phyloP scores from a whole-genome alignment of 1,140 invertebrate genomes.

The Drosophila melanogaster region Release_6_plus_ISO1_MT NC_004354.4:7668001-7668500 shows the following conservation, averaged over 20 bases:
- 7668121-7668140: slow-evolving; percentile 83
- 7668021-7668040: slow-evolving; percentile 57
- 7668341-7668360: slow-evolving; percentile 50
- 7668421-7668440: slow-evolving; percentile 35
- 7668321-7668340: slow-evolving; percentile 81
- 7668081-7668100: not conserved
- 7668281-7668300: slow-evolving; percentile 58
- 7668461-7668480: slow-evolving; percentile 80
- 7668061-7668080: not conserved
- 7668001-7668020: slow-evolving; percentile 76
- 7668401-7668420: slow-evolving; percentile 29
- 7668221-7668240: not conserved
- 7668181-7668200: slow-evolving; percentile 74
- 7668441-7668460: slow-evolving; percentile 70
- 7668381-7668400: slow-evolving; percentile 1
- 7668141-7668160: slow-evolving; percentile 84
- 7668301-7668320: slow-evolving; percentile 77
- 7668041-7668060: slow-evolving; percentile 11
- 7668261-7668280: slow-evolving; percentile 53
- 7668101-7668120: slow-evolving; percentile 16
- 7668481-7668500: slow-evolving; percentile 35
- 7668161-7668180: slow-evolving; percentile 82
- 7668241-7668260: not conserved
- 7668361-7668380: slow-evolving; percentile 5
- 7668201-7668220: slow-evolving; percentile 42